These are phyloP conservation scores for Atta colombica DNA, from an alignment of 1,140 invertebrate genomes.

Conservation along the genomic window DNA sequence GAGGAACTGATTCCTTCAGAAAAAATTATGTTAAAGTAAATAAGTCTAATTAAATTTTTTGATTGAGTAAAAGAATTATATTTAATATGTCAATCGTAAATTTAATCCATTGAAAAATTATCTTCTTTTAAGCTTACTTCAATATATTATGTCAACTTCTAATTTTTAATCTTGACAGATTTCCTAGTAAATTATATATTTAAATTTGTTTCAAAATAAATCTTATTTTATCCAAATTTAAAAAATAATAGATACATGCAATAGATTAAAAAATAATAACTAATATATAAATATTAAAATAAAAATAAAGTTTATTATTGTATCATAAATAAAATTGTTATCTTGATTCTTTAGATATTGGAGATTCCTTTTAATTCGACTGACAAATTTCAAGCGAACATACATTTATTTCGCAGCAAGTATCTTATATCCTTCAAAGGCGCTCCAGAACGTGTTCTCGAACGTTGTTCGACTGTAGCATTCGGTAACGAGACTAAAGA, in stretches of 20 bases:
- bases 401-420: conserved; percentile 97
- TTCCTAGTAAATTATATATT: neutral
- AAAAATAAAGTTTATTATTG: conserved; percentile 83
- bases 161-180: neutral
- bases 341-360: conserved; percentile 89
- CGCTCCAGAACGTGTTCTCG: conserved; percentile 98
- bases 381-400: conserved; percentile 98
- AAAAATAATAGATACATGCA: neutral
- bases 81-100: neutral
- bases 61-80: neutral
- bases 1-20: conserved; percentile 95
- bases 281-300: neutral
- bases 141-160: neutral
- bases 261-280: neutral
- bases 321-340: too few relatives aligned
- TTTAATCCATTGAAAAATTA: neutral
- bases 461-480: conserved; percentile 97
- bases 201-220: neutral
- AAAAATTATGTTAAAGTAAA: conserved; percentile 92
- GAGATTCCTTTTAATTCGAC: conserved; percentile 99
- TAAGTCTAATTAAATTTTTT: neutral
- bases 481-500: conserved; percentile 98
- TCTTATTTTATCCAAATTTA: neutral
- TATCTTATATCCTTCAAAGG: conserved; percentile 99
- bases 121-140: conserved; percentile 77